Evolutionary conservation across 1,140 invertebrate species (phyloP), one percentile per base, ranked within the genome.

Genomic region (Drosophila cardini): DNA sequence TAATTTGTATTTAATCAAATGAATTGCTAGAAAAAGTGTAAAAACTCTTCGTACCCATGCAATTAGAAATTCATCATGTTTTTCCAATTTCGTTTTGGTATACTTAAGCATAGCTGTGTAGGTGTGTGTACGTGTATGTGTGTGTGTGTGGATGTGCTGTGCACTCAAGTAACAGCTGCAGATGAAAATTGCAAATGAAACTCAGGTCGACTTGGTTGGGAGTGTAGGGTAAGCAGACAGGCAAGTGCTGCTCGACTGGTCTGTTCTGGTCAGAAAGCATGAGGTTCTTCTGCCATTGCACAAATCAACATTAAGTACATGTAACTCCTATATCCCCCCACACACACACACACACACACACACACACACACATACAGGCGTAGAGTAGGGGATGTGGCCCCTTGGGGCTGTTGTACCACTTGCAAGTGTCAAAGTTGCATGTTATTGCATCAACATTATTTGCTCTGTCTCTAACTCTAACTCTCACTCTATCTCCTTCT

Each of bases 241-340:
- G 34, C 62, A 65, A 82, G 62, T 72, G n/a, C 56, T 34, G 15
- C 16, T 18, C n/a, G 61, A 46, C 72, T 46, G 50, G 68, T 42
- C 52, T 42, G 62, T 26, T 50, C 36, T 53, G 53, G 45, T 68
- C 55, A 38, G 34, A 34, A 62, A 6, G 70, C 60, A 65, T 76
- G 56, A 72, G 67, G 76, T 82, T 60, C 64, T 68, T 34, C 53
- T 63, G 64, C 68, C 67, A 61, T 46, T 80, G 80, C 77, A 80
- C 80, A 89, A 89, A 89, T 89, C 84, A 89, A 89, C 85, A 78
- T 78, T 89, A 89, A 84, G 84, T 89, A 80, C 84, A 90, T 89
- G 80, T 84, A 75, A 76, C 73, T 84, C 61, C 52, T 65, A 61
- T 60, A 70, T 38, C 68, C 58, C 79, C 68, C 58, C n/a, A 57